A percentile compares a stretch with the other conserved stretches of the same genome.
These are phyloP conservation scores for Baronia brevicornis DNA, from an alignment of 2,888 invertebrate species.

Conservation along the genomic window DNA sequence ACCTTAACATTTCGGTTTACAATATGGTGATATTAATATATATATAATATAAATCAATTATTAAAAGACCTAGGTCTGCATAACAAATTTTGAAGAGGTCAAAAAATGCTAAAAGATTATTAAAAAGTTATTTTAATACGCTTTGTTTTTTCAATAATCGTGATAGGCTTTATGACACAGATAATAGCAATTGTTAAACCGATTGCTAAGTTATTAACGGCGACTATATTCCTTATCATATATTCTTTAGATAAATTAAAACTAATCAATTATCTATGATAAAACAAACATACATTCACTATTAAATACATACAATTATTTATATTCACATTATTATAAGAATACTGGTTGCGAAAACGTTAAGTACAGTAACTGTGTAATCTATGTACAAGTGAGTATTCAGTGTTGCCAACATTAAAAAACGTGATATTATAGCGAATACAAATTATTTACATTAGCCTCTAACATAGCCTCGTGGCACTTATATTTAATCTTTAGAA, in stretches of 20 bases:
- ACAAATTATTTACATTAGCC: conserved; percentile 16
- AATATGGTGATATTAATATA: too few species aligned
- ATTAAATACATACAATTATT: conserved; percentile 15
- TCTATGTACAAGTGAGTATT: conserved; percentile 27
- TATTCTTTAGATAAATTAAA: conserved; percentile 1
- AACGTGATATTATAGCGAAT: conserved; percentile 11
- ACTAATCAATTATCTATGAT: background rate
- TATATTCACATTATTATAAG: conserved; percentile 22
- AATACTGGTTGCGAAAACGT: conserved; percentile 30
- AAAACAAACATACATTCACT: conserved; percentile 5
- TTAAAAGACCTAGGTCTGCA: too few species aligned
- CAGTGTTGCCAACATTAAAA: conserved; percentile 18
- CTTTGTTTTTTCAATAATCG: too few species aligned
- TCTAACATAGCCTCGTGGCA: conserved; percentile 16
- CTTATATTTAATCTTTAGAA: background rate
- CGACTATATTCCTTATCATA: too few species aligned
- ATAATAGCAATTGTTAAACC: too few species aligned
- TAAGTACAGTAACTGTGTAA: conserved; percentile 22
- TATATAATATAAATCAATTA: too few species aligned
- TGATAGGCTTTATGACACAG: too few species aligned
- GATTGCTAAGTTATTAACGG: too few species aligned
- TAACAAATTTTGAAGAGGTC: too few species aligned
- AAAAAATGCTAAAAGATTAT: too few species aligned
- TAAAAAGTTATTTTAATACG: too few species aligned
- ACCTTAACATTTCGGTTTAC: too few species aligned